phyloP scores from a whole-genome alignment of 2,797 vertebrate species.

The Scolopax rusticola region DNA sequence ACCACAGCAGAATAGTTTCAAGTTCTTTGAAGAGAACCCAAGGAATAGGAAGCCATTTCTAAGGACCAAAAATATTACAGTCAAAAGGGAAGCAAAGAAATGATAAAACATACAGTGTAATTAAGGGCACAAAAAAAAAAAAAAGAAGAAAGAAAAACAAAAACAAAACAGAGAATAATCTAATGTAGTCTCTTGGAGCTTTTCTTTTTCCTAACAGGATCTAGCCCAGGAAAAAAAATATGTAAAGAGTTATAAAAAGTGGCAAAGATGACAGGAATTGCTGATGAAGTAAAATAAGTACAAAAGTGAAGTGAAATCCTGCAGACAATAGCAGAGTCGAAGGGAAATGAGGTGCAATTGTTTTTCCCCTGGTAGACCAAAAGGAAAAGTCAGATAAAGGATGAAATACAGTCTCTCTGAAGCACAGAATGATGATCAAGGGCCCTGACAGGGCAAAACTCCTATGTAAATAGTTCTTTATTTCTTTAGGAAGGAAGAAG shows the following conservation, averaged over 20 bases:
- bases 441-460: constrained; percentile 31
- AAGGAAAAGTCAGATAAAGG: background rate
- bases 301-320: constrained; percentile 10
- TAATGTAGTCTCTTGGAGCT: background rate
- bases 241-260: background rate
- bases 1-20: background rate
- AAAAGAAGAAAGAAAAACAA: background rate
- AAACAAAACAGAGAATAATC: background rate
- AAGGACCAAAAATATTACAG: background rate
- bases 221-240: background rate
- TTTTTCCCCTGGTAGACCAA: background rate
- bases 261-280: background rate
- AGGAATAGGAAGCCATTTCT: background rate
- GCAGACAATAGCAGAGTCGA: constrained; percentile 14
- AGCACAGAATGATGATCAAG: background rate
- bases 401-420: background rate
- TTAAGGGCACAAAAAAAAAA: background rate
- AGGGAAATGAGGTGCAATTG: background rate
- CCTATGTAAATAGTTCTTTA: constrained; percentile 6
- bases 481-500: constrained; percentile 45
- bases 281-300: constrained; percentile 8
- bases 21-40: background rate
- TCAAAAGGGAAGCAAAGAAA: background rate
- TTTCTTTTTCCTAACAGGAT: background rate
- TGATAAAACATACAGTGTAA: background rate